These are phyloP conservation scores for Drosophila putrida DNA, from an alignment of 2,888 invertebrate species.

Conservation along the genomic window DNA sequence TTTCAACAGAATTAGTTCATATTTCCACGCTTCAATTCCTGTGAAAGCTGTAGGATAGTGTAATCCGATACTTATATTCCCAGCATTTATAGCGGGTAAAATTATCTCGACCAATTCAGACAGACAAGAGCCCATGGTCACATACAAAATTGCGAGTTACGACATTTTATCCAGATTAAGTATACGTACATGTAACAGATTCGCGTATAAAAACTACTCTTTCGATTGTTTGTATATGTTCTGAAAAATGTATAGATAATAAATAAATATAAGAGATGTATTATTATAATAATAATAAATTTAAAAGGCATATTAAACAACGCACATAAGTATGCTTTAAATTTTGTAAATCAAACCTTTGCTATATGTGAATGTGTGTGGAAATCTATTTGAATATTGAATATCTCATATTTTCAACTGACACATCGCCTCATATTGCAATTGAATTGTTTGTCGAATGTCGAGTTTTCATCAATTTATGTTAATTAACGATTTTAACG, in stretches of 20 bases:
- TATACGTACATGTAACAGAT: background rate
- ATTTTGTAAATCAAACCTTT: conserved; percentile 14
- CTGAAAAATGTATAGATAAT: background rate
- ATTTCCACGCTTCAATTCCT: background rate
- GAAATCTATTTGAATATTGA: background rate
- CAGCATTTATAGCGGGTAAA: background rate
- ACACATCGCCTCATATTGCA: conserved; percentile 29
- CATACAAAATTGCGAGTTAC: background rate
- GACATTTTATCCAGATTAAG: background rate
- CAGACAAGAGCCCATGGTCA: background rate
- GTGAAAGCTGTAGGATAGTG: background rate
- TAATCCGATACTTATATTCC: background rate
- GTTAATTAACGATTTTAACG: conserved; percentile 35
- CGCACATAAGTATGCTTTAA: conserved; percentile 54
- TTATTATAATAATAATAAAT: too few species aligned
- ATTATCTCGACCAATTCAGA: background rate
- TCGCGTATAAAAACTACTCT: background rate
- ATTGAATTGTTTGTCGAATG: conserved; percentile 6
- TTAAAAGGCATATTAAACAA: background rate
- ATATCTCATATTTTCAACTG: background rate
- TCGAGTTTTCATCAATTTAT: background rate
- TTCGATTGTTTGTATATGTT: background rate
- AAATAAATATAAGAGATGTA: background rate
- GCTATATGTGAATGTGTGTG: background rate
- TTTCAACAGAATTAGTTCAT: background rate